phyloP scores from a whole-genome alignment of 2,797 vertebrate species.

The Xenops minutus region DNA sequence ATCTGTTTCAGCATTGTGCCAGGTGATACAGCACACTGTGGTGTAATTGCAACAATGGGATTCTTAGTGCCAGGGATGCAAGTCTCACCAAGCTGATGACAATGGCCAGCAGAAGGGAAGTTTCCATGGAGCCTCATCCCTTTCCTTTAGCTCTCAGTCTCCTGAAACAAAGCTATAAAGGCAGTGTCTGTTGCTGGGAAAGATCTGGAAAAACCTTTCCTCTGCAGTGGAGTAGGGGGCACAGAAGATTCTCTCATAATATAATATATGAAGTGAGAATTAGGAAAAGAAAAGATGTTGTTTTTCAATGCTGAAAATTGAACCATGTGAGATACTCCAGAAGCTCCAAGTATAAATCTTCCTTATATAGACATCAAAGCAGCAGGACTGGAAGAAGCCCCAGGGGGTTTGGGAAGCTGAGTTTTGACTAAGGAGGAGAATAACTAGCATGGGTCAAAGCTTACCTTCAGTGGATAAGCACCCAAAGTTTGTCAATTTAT shows the following conservation, averaged over 20 bases:
- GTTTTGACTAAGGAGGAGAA: slow-evolving; percentile 56
- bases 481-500: background rate
- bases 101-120: background rate
- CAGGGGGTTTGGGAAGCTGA: background rate
- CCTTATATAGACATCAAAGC: slow-evolving; percentile 51
- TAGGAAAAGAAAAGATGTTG: background rate
- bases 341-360: background rate
- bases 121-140: slow-evolving; percentile 14
- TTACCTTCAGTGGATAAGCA: background rate
- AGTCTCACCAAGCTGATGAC: background rate
- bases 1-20: rapidly evolving
- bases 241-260: background rate
- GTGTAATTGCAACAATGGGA: background rate
- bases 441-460: background rate
- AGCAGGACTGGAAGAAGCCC: background rate
- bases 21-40: background rate
- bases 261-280: background rate
- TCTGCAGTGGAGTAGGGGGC: background rate
- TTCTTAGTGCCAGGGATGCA: background rate
- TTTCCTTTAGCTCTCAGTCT: background rate
- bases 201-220: background rate
- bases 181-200: background rate
- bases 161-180: background rate
- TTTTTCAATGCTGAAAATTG: background rate
- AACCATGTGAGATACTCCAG: background rate